Evolutionary conservation across 1,140 invertebrate species (phyloP), one percentile per base, ranked within the genome.

Genomic region (Leptinotarsa defecta): DNA sequence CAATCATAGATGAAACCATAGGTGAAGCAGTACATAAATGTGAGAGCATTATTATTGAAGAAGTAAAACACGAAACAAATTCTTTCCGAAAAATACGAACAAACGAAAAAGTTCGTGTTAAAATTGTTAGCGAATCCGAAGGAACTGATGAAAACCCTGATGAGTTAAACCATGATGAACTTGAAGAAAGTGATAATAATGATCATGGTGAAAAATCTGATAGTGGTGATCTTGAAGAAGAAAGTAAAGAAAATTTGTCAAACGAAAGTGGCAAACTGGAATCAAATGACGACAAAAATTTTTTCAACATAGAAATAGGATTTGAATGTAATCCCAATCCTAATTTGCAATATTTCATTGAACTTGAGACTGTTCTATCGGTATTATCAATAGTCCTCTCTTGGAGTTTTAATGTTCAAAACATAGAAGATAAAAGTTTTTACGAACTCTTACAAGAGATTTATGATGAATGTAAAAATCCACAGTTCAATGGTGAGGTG

Each of bases 401-500:
- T 13, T 57, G 52, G 52, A 57, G 52, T 57, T 57, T 17, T 57
- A 74, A 73, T 49, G 75, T 81, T 13, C 72, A 81, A 61, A 64
- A 74, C 13, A 65, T 77, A 19, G 79, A 78, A 27, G 79, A 80
- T 68, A 34, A 76, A 34, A 84, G 76, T 62, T 81, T 83, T 52
- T 73, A 75, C 13, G 79, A 84, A 49, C 64, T 62, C 17, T 70
- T 81, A 1, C 78, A 77, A 34, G 22, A 76, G 48, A 76, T 81
- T 57, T 83, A 78, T 57, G 72, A 80, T 27, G 57, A 69, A 8
- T 74, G 75, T 63, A 71, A 34, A 62, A 80, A 79, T 70, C 64
- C 72, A 8, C 43, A 77, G 17, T 83, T 84, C 68, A 79, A 82
- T 34, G 67, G 74, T 57, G 70, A 73, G 13, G 83, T 84, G 13